These are phyloP conservation scores for Monomorium pharaonis DNA, from an alignment of 1,140 invertebrate genomes.

Conservation along the genomic window DNA sequence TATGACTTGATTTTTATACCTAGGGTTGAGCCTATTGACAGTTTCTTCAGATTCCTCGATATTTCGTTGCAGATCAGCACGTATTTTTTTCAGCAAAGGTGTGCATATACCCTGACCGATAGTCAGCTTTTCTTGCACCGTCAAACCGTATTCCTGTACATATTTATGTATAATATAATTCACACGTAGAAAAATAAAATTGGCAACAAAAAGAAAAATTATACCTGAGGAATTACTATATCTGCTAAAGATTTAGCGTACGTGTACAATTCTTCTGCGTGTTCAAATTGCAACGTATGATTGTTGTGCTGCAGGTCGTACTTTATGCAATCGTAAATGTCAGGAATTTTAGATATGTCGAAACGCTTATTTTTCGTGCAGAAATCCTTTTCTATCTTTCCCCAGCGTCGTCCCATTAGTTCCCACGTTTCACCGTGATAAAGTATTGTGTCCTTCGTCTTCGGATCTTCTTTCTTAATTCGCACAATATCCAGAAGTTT, in stretches of 20 bases:
- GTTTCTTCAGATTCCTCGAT: constrained; percentile 96
- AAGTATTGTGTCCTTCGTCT: constrained; percentile 95
- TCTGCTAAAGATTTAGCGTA: constrained; percentile 98
- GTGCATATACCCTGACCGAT: constrained; percentile 99
- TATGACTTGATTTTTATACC: constrained; percentile 83
- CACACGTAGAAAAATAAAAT: neutral
- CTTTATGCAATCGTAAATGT: constrained; percentile 99
- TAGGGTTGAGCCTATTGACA: constrained; percentile 97
- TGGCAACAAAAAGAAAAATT: constrained; percentile 29
- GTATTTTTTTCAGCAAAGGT: constrained; percentile 97
- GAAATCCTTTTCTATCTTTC: constrained; percentile 99
- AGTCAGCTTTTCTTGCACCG: constrained; percentile 97
- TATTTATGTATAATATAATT: constrained; percentile 2
- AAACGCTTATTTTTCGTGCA: constrained; percentile 96
- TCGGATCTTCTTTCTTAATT: constrained; percentile 94
- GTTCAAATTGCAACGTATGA: constrained; percentile 96
- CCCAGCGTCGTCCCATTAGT: constrained; percentile 98
- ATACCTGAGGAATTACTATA: constrained; percentile 98
- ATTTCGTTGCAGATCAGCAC: constrained; percentile 97
- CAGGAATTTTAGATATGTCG: constrained; percentile 99
- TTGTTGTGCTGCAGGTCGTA: constrained; percentile 99
- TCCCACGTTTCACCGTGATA: constrained; percentile 99
- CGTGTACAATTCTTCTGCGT: constrained; percentile 97
- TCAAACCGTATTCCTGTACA: constrained; percentile 98
- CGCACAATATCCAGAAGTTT: constrained; percentile 94